phyloP scores from a whole-genome alignment of 2,888 invertebrate genomes.

The Magallana nippona region DNA sequence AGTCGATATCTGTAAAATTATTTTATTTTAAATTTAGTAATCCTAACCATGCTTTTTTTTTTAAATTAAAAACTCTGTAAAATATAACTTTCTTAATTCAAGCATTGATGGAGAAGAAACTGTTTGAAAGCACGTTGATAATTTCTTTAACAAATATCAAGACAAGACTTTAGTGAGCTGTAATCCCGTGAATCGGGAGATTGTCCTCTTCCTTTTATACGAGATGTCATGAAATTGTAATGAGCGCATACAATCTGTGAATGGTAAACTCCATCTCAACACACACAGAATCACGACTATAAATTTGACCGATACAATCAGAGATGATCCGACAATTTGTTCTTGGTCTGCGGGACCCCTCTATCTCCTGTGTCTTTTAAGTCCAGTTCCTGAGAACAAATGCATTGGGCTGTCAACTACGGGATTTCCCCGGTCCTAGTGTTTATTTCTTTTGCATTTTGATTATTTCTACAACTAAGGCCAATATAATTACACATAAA shows the following conservation, averaged over 20 bases:
- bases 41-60: no score
- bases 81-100: background rate
- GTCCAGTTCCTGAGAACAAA: constrained; percentile 23
- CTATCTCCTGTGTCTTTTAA: constrained; percentile 27
- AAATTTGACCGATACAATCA: constrained; percentile 47
- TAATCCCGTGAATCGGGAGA: background rate
- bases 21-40: no score
- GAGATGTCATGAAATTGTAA: constrained; percentile 45
- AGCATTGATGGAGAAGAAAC: background rate
- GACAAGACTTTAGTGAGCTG: constrained; percentile 5
- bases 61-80: no score
- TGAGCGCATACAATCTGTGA: constrained; percentile 47
- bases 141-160: constrained; percentile 24
- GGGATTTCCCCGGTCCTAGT: constrained; percentile 37
- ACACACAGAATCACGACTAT: constrained; percentile 37
- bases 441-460: constrained; percentile 33
- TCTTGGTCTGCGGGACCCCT: constrained; percentile 10
- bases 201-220: constrained; percentile 18
- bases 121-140: background rate
- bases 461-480: constrained; percentile 44
- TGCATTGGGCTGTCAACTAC: background rate
- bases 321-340: constrained; percentile 28
- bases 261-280: constrained; percentile 35
- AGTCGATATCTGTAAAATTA: no score
- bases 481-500: constrained; percentile 46